Evolutionary conservation across 1,140 invertebrate genomes (phyloP).

Genomic region (Caenorhabditis remanei): DNA sequence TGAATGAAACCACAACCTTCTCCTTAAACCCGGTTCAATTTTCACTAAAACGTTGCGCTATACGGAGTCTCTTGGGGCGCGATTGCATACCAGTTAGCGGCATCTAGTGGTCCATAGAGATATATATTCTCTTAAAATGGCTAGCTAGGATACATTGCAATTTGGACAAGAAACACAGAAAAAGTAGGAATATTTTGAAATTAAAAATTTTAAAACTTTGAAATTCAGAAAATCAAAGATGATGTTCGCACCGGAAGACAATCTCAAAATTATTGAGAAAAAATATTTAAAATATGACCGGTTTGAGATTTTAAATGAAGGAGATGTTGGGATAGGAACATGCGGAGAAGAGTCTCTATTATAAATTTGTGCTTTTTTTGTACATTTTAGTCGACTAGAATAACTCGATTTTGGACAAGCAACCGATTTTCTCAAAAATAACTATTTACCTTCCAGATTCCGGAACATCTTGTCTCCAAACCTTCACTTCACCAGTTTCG

Average conservation of each 20-base stretch:
- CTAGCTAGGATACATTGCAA: background rate
- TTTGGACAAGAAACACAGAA: background rate
- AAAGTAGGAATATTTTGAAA: background rate
- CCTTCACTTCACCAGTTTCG: background rate
- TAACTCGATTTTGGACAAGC: too few relatives aligned
- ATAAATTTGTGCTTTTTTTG: background rate
- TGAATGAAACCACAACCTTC: too few relatives aligned
- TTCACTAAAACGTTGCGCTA: too few relatives aligned
- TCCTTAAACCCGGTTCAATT: too few relatives aligned
- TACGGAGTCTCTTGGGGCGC: too few relatives aligned
- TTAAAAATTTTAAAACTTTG: background rate
- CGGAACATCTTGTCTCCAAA: conserved; percentile 14
- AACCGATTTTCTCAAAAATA: background rate
- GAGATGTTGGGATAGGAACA: conserved; percentile 1
- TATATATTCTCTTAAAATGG: too few relatives aligned
- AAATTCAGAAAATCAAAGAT: conserved; percentile 12
- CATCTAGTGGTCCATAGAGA: too few relatives aligned
- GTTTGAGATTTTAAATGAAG: conserved; percentile 36
- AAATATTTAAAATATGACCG: background rate
- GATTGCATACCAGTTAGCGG: too few relatives aligned
- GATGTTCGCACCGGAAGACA: conserved; percentile 4
- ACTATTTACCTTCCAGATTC: conserved; percentile 46
- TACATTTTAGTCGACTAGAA: too few relatives aligned
- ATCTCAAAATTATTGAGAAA: background rate
- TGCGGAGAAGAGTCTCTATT: conserved; percentile 16